Evolutionary conservation across 2,113 vertebrate genomes (phyloP).

Genomic region (Lasiurus cinereus): DNA sequence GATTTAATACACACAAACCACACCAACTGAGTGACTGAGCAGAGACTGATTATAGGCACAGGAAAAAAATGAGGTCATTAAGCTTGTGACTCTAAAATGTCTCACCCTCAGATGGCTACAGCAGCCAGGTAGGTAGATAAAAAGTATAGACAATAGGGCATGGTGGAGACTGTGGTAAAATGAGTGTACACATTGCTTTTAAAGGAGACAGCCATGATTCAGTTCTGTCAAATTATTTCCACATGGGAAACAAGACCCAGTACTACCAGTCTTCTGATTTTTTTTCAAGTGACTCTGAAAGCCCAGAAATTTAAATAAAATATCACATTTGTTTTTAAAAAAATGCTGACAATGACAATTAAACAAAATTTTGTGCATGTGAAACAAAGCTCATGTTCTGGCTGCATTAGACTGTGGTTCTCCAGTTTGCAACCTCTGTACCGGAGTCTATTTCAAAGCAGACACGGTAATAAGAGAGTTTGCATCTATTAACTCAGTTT

Average conservation of each 20-base stretch:
- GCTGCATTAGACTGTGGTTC: not conserved
- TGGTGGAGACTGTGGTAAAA: not conserved
- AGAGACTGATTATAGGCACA: not conserved
- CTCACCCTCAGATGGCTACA: not conserved
- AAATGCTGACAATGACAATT: not conserved
- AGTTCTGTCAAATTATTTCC: slow-evolving; percentile 12
- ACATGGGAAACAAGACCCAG: not conserved
- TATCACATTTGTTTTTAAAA: not conserved
- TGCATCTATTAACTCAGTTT: slow-evolving; percentile 85
- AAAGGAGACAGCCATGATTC: not conserved
- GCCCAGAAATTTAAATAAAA: not conserved
- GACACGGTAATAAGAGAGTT: slow-evolving; percentile 71
- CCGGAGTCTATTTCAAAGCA: slow-evolving; percentile 69
- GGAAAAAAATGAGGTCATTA: not conserved
- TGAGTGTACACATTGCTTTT: not conserved
- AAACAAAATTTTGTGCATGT: not conserved
- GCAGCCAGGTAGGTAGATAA: not conserved
- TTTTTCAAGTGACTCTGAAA: not conserved
- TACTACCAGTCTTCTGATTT: not conserved
- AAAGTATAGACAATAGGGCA: not conserved
- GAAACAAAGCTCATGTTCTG: not conserved
- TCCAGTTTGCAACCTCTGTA: not conserved
- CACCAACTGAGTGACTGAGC: not conserved
- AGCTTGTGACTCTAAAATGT: not conserved
- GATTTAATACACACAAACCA: not conserved